Percentiles rank a stretch among this genome's conserved stretches.
phyloP scores from a whole-genome alignment of 1,140 invertebrate genomes.

The Trissolcus basalis region DNA sequence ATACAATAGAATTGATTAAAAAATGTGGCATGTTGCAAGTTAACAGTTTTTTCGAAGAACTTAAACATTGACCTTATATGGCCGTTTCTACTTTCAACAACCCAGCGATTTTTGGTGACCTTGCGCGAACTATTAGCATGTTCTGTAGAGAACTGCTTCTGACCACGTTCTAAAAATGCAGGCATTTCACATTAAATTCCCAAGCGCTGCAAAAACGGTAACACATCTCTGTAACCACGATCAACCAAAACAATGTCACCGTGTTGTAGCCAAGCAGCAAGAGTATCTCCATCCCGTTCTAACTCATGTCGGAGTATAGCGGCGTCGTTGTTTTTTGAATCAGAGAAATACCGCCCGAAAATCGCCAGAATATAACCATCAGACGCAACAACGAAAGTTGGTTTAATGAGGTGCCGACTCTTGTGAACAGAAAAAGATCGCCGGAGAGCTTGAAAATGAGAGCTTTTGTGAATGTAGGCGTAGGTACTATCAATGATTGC shows the following conservation, averaged over 20 bases:
- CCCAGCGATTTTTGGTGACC: constrained; percentile 31
- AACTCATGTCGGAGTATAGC: constrained; percentile 28
- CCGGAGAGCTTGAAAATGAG: constrained; percentile 10
- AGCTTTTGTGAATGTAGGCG: constrained; percentile 17
- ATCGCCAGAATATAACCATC: constrained; percentile 26
- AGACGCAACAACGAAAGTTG: constrained; percentile 17
- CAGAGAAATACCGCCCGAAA: constrained; percentile 26
- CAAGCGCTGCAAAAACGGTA: constrained; percentile 2
- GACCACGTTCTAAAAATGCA: constrained; percentile 6
- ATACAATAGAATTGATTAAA: constrained; percentile 19
- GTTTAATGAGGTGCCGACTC: constrained; percentile 21
- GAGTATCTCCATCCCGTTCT: constrained; percentile 2
- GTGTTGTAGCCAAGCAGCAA: constrained; percentile 18
- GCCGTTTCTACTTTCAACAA: constrained; percentile 39
- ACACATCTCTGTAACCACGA: not conserved
- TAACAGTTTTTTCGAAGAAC: constrained; percentile 23
- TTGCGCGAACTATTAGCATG: constrained; percentile 25
- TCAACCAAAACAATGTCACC: constrained; percentile 12
- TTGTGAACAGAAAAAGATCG: constrained; percentile 19
- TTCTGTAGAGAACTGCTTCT: constrained; percentile 26
- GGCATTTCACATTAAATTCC: constrained; percentile 5
- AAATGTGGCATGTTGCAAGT: constrained; percentile 12
- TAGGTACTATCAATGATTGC: constrained; percentile 14
- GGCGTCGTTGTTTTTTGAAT: constrained; percentile 29
- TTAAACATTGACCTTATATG: constrained; percentile 29